phyloP scores from a whole-genome alignment of 2,888 invertebrate species.

The Dorcus parallelipipedus region DNA sequence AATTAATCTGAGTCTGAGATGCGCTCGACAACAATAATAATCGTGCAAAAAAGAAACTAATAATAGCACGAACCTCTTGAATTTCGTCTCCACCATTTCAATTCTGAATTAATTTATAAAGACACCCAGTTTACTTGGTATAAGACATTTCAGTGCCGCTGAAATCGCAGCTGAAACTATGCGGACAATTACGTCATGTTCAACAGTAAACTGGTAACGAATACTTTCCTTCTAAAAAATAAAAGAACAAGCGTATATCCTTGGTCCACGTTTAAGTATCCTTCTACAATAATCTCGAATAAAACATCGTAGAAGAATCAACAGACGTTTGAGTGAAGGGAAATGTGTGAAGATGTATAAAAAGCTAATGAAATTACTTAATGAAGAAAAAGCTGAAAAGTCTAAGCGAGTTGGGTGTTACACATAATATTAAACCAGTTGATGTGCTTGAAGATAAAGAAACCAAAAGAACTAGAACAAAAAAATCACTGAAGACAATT shows the following conservation, averaged over 20 bases:
- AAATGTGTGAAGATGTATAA: conserved; percentile 47
- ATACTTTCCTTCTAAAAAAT: conserved; percentile 67
- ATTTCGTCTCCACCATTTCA: conserved; percentile 38
- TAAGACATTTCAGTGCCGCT: conserved; percentile 83
- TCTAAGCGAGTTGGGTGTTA: conserved; percentile 52
- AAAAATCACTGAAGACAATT: too few species aligned
- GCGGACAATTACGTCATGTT: conserved; percentile 98
- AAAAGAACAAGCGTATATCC: conserved; percentile 52
- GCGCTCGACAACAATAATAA: too few species aligned
- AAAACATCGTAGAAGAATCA: conserved; percentile 6
- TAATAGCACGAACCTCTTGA: too few species aligned
- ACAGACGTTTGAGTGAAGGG: conserved; percentile 28
- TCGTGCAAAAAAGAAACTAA: too few species aligned
- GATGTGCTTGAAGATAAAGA: conserved; percentile 11
- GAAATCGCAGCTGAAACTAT: conserved; percentile 92
- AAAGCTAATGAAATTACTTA: conserved; percentile 47
- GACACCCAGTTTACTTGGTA: too few species aligned
- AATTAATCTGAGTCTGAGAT: too few species aligned
- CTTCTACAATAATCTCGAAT: too few species aligned
- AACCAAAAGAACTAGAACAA: background rate
- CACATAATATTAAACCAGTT: conserved; percentile 52
- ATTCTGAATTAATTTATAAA: too few species aligned
- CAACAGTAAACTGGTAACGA: conserved; percentile 82
- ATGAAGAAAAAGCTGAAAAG: conserved; percentile 51
- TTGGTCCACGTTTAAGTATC: conserved; percentile 59